Percentiles rank a stretch among this genome's conserved stretches.
These are phyloP conservation scores for Potorous gilbertii DNA, from an alignment of 2,797 vertebrate species.

Conservation along the genomic window DNA sequence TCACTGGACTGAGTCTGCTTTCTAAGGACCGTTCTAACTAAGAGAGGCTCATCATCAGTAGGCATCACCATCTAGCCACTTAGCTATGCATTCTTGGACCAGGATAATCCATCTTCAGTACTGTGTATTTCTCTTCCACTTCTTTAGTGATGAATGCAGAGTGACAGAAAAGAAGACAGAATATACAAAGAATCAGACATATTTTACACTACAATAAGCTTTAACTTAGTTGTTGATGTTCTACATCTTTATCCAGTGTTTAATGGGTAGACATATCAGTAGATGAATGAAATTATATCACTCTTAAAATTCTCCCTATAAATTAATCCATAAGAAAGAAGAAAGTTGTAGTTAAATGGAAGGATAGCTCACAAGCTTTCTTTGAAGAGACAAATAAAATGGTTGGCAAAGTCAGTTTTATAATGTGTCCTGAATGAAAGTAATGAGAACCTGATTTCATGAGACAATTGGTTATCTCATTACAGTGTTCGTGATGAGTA, in stretches of 20 bases:
- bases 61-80: neutral
- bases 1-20: neutral
- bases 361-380: neutral
- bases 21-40: neutral
- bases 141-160: neutral
- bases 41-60: neutral
- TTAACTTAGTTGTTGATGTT: neutral
- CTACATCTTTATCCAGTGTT: neutral
- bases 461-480: neutral
- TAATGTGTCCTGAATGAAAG: neutral
- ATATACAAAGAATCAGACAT: neutral
- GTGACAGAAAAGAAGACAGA: neutral
- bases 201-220: neutral
- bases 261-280: neutral
- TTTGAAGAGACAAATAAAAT: neutral
- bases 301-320: neutral
- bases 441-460: neutral
- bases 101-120: neutral
- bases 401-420: neutral
- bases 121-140: neutral
- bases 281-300: neutral
- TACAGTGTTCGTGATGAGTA: neutral
- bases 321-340: neutral
- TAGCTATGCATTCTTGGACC: neutral
- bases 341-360: neutral